phyloP scores from a whole-genome alignment of 2,888 invertebrate species.

The Arrhopalites spinosus region DNA sequence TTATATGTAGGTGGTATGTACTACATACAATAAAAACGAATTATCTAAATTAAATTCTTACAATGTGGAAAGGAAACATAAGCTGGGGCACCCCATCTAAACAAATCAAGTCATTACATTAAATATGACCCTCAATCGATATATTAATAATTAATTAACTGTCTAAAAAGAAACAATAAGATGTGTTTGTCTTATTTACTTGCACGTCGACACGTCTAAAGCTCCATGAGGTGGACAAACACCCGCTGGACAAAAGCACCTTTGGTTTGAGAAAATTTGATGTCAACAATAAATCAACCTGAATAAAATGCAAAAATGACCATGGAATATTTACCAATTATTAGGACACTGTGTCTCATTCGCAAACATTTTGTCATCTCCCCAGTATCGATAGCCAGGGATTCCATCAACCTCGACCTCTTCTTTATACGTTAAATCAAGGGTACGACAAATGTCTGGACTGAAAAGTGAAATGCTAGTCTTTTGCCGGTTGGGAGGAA shows the following conservation, averaged over 20 bases:
- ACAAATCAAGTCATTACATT: conserved; percentile 1
- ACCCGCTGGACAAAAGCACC: conserved; percentile 69
- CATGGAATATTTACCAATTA: conserved; percentile 58
- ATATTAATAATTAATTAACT: neutral
- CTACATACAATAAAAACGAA: too few species aligned
- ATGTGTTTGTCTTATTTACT: conserved; percentile 46
- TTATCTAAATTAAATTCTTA: too few species aligned
- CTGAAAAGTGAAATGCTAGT: conserved; percentile 70
- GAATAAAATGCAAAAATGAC: neutral
- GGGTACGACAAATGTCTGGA: conserved; percentile 71
- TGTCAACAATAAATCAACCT: neutral
- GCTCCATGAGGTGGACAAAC: conserved; percentile 63
- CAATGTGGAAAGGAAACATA: conserved; percentile 83
- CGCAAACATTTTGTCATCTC: conserved; percentile 71
- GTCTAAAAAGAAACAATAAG: too few species aligned
- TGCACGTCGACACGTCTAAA: conserved; percentile 74
- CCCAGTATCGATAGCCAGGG: conserved; percentile 68
- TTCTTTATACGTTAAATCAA: conserved; percentile 68
- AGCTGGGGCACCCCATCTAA: conserved; percentile 75
- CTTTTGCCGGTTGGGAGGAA: conserved; percentile 69
- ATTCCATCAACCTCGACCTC: conserved; percentile 65
- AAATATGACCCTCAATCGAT: too few species aligned
- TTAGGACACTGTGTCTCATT: conserved; percentile 69
- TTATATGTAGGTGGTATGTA: neutral
- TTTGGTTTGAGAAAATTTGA: too few species aligned